Conservation (phyloP, 2,113 vertebrate genomes). For the Gobio gobio region DNA sequence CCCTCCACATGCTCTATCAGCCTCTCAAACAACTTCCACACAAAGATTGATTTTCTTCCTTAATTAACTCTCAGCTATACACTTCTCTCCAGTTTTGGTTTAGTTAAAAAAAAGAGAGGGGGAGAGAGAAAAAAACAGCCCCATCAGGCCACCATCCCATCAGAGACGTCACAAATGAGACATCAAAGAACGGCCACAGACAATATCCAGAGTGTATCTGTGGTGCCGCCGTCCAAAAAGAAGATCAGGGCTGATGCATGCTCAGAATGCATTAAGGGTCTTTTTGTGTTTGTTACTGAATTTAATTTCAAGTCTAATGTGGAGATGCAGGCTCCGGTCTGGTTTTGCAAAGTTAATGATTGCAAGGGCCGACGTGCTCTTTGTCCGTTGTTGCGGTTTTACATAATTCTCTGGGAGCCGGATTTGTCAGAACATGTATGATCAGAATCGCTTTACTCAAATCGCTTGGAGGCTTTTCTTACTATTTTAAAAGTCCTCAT, state of each 20-base stretch:
- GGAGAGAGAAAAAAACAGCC: background rate
- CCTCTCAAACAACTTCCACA: constrained; percentile 66
- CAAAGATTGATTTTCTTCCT: constrained; percentile 73
- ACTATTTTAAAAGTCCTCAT: background rate
- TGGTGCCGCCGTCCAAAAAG: constrained; percentile 1
- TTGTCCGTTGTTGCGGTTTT: constrained; percentile 19
- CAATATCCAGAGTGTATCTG: background rate
- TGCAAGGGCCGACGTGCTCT: constrained; percentile 16
- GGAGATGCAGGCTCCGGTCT: constrained; percentile 14
- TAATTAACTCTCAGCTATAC: constrained; percentile 73
- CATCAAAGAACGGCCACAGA: background rate
- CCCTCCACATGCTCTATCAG: constrained; percentile 59
- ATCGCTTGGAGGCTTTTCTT: background rate
- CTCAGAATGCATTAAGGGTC: constrained; percentile 33
- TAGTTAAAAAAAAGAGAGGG: constrained; percentile 21
- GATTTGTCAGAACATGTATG: constrained; percentile 5
- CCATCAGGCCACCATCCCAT: constrained; percentile 16
- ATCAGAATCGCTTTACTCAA: background rate
- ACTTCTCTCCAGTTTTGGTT: constrained; percentile 38
- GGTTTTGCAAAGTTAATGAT: constrained; percentile 35
- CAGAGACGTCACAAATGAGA: constrained; percentile 33
- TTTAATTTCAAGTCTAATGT: constrained; percentile 15
- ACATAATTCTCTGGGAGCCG: constrained; percentile 16
- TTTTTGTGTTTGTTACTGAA: constrained; percentile 26
- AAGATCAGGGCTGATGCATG: background rate